These are phyloP conservation scores for Protomyctophum bolini DNA, from an alignment of 2,113 vertebrate species.

Conservation along the genomic window DNA sequence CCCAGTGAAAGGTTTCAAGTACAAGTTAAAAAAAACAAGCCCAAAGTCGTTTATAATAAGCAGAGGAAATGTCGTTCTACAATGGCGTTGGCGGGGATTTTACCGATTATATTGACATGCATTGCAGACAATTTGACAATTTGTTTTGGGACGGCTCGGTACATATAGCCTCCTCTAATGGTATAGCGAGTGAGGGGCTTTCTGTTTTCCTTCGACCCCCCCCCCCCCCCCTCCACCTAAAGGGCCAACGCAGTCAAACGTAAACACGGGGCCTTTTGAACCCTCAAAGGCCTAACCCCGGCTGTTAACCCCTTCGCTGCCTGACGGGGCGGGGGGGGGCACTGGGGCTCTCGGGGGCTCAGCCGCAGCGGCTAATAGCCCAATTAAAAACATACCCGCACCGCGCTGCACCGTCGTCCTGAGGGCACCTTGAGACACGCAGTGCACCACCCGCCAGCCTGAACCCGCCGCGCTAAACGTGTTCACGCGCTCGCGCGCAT, in stretches of 20 bases:
- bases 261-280: slow-evolving; percentile 76
- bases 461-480: neutral
- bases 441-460: neutral
- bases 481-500: slow-evolving; percentile 18
- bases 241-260: slow-evolving; percentile 62
- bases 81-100: slow-evolving; percentile 28
- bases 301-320: slow-evolving; percentile 68
- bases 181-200: too few species aligned
- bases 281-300: slow-evolving; percentile 62
- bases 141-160: slow-evolving; percentile 44
- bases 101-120: slow-evolving; percentile 44
- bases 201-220: slow-evolving; percentile 5
- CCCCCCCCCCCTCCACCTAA: slow-evolving; percentile 28
- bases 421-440: slow-evolving; percentile 39
- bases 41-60: too few species aligned
- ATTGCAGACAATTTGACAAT: slow-evolving; percentile 47
- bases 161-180: too few species aligned
- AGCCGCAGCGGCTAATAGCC: slow-evolving; percentile 70
- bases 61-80: slow-evolving; percentile 1
- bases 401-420: slow-evolving; percentile 59
- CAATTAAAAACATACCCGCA: slow-evolving; percentile 76
- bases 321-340: slow-evolving; percentile 72
- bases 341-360: slow-evolving; percentile 55
- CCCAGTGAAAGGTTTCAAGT: too few species aligned
- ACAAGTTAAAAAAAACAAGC: too few species aligned